Evolutionary conservation across 2,797 vertebrate genomes (phyloP).

Genomic region (Melanotaenia parkinsoni): DNA sequence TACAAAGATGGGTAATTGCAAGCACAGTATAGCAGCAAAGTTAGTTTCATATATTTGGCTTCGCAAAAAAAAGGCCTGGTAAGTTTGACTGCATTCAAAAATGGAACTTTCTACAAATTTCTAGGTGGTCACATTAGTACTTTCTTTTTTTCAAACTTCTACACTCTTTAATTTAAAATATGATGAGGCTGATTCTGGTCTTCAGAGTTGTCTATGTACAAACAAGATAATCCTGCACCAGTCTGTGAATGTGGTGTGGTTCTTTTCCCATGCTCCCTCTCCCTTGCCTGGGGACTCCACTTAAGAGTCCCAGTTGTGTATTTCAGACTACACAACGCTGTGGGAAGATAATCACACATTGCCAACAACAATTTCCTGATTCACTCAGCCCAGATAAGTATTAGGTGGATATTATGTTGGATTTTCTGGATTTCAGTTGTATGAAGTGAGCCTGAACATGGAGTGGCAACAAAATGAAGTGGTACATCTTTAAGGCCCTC

Average conservation of each 20-base stretch:
- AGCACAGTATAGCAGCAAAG: neutral
- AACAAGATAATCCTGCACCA: conserved; percentile 33
- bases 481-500: neutral
- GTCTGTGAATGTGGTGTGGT: conserved; percentile 49
- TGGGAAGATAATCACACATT: conserved; percentile 59
- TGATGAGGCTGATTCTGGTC: conserved; percentile 3
- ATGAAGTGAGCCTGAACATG: conserved; percentile 11
- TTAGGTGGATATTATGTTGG: conserved; percentile 50
- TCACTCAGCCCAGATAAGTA: conserved; percentile 49
- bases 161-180: conserved; percentile 2
- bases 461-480: conserved; percentile 38
- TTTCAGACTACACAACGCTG: conserved; percentile 43
- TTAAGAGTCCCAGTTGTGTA: conserved; percentile 49
- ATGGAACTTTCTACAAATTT: neutral
- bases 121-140: neutral
- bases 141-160: neutral
- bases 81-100: neutral
- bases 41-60: neutral
- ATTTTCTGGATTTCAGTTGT: conserved; percentile 42
- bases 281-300: conserved; percentile 36
- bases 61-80: too few species aligned
- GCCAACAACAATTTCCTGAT: conserved; percentile 68
- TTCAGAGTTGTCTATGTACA: conserved; percentile 17
- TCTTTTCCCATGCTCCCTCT: conserved; percentile 71
- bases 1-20: neutral